A percentile compares a stretch with the other conserved stretches of the same genome.
These are phyloP conservation scores for Nephrotoma appendiculata DNA, from an alignment of 2,888 invertebrate genomes.

Conservation along the genomic window DNA sequence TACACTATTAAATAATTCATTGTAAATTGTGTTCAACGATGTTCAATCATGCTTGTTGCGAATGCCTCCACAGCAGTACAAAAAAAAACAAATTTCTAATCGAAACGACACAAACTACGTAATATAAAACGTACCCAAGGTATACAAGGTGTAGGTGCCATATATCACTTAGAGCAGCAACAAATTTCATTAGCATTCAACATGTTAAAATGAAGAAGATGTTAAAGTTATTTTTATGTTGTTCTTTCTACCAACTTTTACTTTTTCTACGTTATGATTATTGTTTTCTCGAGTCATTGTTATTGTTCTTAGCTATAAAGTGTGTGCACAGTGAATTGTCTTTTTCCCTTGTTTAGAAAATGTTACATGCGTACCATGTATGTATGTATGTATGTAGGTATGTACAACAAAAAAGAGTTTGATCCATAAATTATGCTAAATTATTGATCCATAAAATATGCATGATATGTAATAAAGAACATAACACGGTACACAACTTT, in stretches of 20 bases:
- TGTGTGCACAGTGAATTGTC: neutral
- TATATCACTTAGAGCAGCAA: neutral
- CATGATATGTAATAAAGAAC: neutral
- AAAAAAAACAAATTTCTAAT: neutral
- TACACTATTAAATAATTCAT: neutral
- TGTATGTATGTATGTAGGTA: neutral
- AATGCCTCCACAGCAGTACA: neutral
- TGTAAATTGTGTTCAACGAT: neutral
- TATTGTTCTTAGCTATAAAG: neutral
- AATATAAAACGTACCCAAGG: neutral
- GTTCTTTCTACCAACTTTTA: neutral
- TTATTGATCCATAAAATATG: neutral
- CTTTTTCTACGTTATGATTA: neutral
- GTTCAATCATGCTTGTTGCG: neutral
- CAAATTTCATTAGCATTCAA: neutral
- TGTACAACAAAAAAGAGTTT: neutral
- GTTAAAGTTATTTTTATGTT: neutral
- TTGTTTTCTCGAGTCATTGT: neutral
- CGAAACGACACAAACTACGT: neutral
- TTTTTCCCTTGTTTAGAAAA: neutral
- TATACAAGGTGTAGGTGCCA: neutral
- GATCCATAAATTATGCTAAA: neutral
- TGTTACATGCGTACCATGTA: neutral
- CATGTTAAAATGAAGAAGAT: neutral
- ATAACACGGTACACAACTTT: neutral